These are phyloP conservation scores for Macaria liturata DNA, from an alignment of 2,888 invertebrate genomes.

Conservation along the genomic window DNA sequence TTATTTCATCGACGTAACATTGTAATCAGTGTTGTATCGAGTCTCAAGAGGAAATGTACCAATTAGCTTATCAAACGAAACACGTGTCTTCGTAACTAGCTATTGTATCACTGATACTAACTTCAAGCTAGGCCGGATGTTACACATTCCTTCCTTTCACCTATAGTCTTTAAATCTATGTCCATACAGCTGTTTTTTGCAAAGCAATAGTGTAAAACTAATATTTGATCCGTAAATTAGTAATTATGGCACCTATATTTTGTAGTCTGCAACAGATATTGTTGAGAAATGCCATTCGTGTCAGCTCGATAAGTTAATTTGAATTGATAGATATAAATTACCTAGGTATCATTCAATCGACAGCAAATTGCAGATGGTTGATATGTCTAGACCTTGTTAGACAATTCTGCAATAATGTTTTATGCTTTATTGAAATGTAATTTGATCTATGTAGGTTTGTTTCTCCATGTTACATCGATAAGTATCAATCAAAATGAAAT, in stretches of 20 bases:
- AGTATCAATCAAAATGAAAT: too few relatives aligned
- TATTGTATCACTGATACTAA: conserved; percentile 27
- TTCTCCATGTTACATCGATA: too few relatives aligned
- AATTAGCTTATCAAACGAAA: conserved; percentile 23
- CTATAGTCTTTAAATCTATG: background rate
- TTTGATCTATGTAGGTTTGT: too few relatives aligned
- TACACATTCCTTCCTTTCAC: conserved; percentile 29
- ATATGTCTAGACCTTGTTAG: conserved; percentile 2
- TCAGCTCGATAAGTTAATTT: conserved; percentile 18
- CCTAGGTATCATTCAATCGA: conserved; percentile 24
- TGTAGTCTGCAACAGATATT: conserved; percentile 5
- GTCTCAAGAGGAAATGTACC: conserved; percentile 18
- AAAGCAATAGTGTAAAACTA: conserved; percentile 5
- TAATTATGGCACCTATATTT: background rate
- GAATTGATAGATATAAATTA: conserved; percentile 30
- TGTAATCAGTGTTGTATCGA: background rate
- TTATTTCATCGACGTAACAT: background rate
- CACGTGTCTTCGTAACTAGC: conserved; percentile 21
- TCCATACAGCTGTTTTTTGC: conserved; percentile 4
- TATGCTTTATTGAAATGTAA: too few relatives aligned
- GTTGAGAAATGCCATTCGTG: conserved; percentile 24
- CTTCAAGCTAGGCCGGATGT: conserved; percentile 50
- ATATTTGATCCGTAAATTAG: conserved; percentile 9
- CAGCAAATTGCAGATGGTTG: conserved; percentile 25
- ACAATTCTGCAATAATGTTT: conserved; percentile 3